Evolutionary conservation across 2,888 invertebrate species (phyloP).

Genomic region (Thumatha senex): DNA sequence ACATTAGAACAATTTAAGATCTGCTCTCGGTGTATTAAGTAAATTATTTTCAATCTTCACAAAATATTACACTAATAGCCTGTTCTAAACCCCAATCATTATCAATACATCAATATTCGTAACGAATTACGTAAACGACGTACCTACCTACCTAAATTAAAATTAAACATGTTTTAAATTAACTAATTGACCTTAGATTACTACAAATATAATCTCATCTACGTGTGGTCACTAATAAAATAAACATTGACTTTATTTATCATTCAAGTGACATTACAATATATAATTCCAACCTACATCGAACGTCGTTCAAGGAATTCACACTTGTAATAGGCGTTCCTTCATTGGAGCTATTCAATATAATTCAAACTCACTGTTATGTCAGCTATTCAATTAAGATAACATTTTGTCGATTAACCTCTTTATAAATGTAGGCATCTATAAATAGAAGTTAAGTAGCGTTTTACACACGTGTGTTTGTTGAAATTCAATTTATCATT

Average conservation of each 20-base stretch:
- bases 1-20: too few species aligned
- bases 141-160: conserved; percentile 25
- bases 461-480: background rate
- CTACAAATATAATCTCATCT: conserved; percentile 42
- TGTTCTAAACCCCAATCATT: too few species aligned
- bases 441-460: conserved; percentile 20
- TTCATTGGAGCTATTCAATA: conserved; percentile 13
- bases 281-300: conserved; percentile 30
- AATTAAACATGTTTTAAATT: conserved; percentile 29
- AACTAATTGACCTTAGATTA: conserved; percentile 46
- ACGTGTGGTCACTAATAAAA: conserved; percentile 44
- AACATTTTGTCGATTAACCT: conserved; percentile 17
- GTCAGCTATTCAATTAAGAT: conserved; percentile 26
- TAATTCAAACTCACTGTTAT: conserved; percentile 18
- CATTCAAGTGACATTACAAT: conserved; percentile 25
- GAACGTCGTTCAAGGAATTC: conserved; percentile 33
- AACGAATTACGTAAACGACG: conserved; percentile 40
- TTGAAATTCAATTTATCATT: conserved; percentile 7
- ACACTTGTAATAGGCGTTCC: conserved; percentile 17
- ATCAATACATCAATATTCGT: conserved; percentile 23
- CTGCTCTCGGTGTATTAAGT: too few species aligned
- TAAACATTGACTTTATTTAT: conserved; percentile 34
- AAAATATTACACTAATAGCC: too few species aligned
- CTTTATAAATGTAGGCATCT: too few species aligned
- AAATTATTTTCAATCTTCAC: too few species aligned